These are phyloP conservation scores for Onthophagus taurus DNA, from an alignment of 1,140 invertebrate genomes.

Conservation along the genomic window DNA sequence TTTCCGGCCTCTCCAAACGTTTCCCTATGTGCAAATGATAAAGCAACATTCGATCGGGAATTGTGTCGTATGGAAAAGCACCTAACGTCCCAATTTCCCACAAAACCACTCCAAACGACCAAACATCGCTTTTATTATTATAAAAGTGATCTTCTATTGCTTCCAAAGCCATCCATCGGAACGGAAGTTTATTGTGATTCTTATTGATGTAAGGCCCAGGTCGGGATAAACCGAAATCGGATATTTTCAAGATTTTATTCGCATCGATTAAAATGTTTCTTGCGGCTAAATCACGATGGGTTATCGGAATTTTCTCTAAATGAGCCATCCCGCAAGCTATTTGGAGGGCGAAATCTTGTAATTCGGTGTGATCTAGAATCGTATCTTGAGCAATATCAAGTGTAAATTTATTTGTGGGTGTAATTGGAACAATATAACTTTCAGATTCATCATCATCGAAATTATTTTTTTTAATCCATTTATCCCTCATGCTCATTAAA, in stretches of 20 bases:
- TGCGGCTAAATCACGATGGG: constrained; percentile 69
- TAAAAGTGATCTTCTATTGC: constrained; percentile 60
- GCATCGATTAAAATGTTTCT: constrained; percentile 63
- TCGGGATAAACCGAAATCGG: constrained; percentile 68
- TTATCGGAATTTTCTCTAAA: constrained; percentile 53
- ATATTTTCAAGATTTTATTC: constrained; percentile 61
- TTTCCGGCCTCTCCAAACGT: constrained; percentile 55
- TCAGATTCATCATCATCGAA: too few species aligned
- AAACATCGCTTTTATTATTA: constrained; percentile 69
- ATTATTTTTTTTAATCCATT: constrained; percentile 24
- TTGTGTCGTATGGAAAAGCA: constrained; percentile 59
- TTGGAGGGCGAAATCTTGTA: constrained; percentile 57
- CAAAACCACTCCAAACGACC: constrained; percentile 69
- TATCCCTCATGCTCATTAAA: constrained; percentile 30
- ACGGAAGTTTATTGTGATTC: constrained; percentile 49
- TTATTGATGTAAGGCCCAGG: constrained; percentile 56
- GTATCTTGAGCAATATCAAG: too few species aligned
- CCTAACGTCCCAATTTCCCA: constrained; percentile 79
- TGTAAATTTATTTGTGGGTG: too few species aligned
- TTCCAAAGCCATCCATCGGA: constrained; percentile 73
- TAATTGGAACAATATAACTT: too few species aligned
- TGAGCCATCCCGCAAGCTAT: constrained; percentile 63
- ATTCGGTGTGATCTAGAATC: constrained; percentile 47
- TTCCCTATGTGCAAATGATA: constrained; percentile 40
- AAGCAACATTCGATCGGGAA: constrained; percentile 51